Evolutionary conservation across 2,797 vertebrate genomes (phyloP).

Genomic region (Sebastes cheni): DNA sequence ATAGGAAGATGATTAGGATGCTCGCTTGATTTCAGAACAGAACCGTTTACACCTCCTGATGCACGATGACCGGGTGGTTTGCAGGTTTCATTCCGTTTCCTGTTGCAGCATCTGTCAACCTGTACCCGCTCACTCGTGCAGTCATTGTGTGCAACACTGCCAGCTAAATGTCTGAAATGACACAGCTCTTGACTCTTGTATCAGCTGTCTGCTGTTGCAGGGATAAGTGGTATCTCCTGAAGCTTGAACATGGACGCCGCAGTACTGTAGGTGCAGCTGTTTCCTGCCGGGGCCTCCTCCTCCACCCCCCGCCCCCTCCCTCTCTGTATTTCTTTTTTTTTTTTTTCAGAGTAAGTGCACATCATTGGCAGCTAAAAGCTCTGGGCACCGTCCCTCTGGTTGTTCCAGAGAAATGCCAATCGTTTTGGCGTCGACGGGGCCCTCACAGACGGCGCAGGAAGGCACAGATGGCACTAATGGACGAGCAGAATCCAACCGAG

Average conservation of each 20-base stretch:
- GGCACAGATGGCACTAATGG: constrained; percentile 99
- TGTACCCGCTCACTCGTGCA: not conserved
- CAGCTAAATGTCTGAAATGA: not conserved
- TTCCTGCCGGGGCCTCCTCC: constrained; percentile 68
- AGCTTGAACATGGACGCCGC: constrained; percentile 42
- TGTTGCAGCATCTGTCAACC: not conserved
- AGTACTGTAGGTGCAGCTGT: constrained; percentile 80
- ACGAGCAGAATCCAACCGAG: constrained; percentile 98
- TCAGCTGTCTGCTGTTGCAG: constrained; percentile 42
- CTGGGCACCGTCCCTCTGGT: constrained; percentile 81
- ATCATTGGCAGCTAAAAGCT: constrained; percentile 84
- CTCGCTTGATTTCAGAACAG: not conserved
- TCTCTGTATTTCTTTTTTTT: constrained; percentile 26
- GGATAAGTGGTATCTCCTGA: constrained; percentile 50
- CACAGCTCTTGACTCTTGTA: constrained; percentile 49
- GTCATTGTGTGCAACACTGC: not conserved
- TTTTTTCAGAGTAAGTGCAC: constrained; percentile 81
- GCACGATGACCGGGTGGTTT: not conserved
- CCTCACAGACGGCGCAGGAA: constrained; percentile 95
- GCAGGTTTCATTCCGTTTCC: not conserved
- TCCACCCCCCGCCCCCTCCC: constrained; percentile 5
- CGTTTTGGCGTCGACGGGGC: constrained; percentile 90
- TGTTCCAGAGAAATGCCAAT: constrained; percentile 97
- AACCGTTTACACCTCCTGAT: not conserved
- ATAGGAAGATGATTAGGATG: not conserved